These are phyloP conservation scores for Hemichromis elongatus DNA, from an alignment of 2,113 vertebrate genomes.

Conservation along the genomic window DNA sequence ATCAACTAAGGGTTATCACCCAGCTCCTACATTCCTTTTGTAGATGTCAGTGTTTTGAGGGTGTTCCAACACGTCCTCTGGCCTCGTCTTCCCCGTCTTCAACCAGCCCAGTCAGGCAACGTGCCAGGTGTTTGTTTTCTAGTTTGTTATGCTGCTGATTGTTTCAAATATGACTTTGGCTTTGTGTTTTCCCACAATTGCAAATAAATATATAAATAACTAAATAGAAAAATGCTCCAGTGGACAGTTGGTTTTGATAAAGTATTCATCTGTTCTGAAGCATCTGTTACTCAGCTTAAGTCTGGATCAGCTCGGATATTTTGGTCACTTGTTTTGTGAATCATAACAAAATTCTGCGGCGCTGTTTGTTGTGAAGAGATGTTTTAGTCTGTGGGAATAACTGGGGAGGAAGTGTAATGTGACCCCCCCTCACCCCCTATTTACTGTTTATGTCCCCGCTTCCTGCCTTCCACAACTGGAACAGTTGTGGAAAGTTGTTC, in stretches of 20 bases:
- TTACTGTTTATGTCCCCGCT: constrained; percentile 70
- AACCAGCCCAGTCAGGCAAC: constrained; percentile 28
- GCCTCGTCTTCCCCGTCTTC: constrained; percentile 34
- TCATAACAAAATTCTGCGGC: background rate
- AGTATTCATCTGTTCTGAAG: background rate
- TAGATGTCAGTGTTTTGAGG: constrained; percentile 53
- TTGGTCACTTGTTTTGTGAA: constrained; percentile 27
- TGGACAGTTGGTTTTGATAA: constrained; percentile 21
- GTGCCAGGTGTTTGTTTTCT: constrained; percentile 17
- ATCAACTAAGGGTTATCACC: constrained; percentile 52
- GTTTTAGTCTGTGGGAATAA: constrained; percentile 54
- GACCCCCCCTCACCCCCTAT: constrained; percentile 42
- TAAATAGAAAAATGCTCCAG: background rate
- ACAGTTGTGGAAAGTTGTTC: constrained; percentile 50
- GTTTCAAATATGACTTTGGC: background rate
- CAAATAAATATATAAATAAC: background rate
- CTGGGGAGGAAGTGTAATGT: constrained; percentile 57
- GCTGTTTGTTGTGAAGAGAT: constrained; percentile 23
- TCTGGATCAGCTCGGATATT: constrained; percentile 17
- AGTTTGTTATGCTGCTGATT: background rate
- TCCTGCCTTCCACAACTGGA: constrained; percentile 66
- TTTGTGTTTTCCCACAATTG: background rate
- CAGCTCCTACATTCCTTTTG: constrained; percentile 61
- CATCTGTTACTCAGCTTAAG: constrained; percentile 35
- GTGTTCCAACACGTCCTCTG: constrained; percentile 49